Percentiles rank a stretch among this genome's conserved stretches.
Evolutionary conservation across 2,797 vertebrate genomes (phyloP).

Genomic region (Myioborus miniatus): DNA sequence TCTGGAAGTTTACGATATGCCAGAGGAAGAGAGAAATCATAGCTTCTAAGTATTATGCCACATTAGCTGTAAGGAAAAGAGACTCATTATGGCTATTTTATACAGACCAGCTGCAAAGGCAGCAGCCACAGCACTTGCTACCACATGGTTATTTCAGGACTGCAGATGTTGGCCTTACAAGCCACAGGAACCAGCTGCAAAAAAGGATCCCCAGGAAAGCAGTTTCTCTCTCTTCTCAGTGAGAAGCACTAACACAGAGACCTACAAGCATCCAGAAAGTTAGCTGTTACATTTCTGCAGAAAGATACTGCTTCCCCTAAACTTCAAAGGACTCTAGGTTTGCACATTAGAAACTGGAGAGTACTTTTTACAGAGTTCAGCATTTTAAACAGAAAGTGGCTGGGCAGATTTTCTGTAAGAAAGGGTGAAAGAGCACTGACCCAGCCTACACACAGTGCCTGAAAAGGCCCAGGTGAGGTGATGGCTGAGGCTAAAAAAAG

Average conservation of each 20-base stretch:
- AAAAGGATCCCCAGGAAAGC: background rate
- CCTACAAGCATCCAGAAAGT: background rate
- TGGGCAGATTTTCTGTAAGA: background rate
- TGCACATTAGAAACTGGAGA: background rate
- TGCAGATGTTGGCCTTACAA: background rate
- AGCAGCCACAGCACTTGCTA: background rate
- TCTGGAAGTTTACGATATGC: background rate
- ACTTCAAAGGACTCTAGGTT: background rate
- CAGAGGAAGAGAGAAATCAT: constrained; percentile 59
- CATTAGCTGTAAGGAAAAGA: constrained; percentile 2
- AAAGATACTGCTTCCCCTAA: background rate
- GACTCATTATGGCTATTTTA: constrained; percentile 1
- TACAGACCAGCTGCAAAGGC: background rate
- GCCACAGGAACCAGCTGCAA: background rate
- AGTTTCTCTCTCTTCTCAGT: background rate
- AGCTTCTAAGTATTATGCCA: constrained; percentile 33
- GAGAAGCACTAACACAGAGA: background rate
- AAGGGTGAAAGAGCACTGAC: background rate
- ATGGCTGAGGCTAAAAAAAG: background rate
- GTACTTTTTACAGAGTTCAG: background rate
- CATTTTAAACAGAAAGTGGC: background rate
- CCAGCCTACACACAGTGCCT: background rate
- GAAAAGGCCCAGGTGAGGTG: background rate
- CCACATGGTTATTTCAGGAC: constrained; percentile 28
- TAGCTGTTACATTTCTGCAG: background rate